Evolutionary conservation across 2,113 vertebrate species (phyloP), one percentile per base, ranked within the genome.

Genomic region (Myanophis thanlyinensis): DNA sequence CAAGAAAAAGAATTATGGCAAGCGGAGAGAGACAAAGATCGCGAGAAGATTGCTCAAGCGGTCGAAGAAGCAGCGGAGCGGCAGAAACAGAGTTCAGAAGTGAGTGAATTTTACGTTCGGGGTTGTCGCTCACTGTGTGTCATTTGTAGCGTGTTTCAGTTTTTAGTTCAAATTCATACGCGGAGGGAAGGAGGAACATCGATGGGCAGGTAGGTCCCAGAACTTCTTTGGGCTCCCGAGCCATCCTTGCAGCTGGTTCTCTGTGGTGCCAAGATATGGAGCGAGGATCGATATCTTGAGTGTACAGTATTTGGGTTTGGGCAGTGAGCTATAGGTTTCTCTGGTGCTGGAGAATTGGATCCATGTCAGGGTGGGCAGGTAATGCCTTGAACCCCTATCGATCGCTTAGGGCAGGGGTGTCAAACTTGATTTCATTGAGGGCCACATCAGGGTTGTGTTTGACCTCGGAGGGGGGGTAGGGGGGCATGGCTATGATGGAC

Each of bases 1-100:
- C 97, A 97, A 94, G 97, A 98, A 93, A 97, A 97, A 91, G 97
- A 97, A 93, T 59, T 95, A 8, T 98, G 98, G 98, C 97, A 97
- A 94, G 94, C 94, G 56, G 97, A 98, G 89, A 85, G 94, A 67
- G 95, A 93, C 3, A 97, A 94, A 92, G 95, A 97, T 2, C 95
- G 97, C 90, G 97, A 97, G 89, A 93, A 95, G 85, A 92, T 98
- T 85, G 91, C 97, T 40, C 95, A 96, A 89, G 97, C 96, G 49
- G 95, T 98, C 93, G 56, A 87, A 56, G 96, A 96, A 85, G 97
- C 97, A 53, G 88, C 97, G 56, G 94, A 97, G 90, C 97, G 98
- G 40, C 96, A 98, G 93, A 97, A 96, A 44, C 96, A 97, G 59
- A 95, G 94, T 89, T 97, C 96, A 90, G 95, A 98, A 95, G 98